These are phyloP conservation scores for Pholis gunnellus DNA, from an alignment of 2,113 vertebrate genomes.

Conservation along the genomic window DNA sequence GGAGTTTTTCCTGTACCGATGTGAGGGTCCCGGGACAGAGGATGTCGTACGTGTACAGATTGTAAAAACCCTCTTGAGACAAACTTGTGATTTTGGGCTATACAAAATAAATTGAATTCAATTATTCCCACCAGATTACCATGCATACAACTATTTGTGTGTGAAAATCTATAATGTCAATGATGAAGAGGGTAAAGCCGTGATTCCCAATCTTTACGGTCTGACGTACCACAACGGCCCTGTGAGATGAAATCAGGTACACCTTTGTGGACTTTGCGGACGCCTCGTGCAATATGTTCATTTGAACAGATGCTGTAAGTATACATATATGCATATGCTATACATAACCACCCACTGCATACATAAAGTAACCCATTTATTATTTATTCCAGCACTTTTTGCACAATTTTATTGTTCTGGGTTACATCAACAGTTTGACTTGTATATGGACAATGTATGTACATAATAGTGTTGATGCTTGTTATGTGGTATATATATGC, in stretches of 20 bases:
- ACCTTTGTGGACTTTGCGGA: no score
- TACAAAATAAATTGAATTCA: background rate
- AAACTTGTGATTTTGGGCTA: background rate
- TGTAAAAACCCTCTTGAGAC: background rate
- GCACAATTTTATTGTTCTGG: background rate
- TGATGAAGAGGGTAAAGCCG: background rate
- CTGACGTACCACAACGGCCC: background rate
- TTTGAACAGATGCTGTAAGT: background rate
- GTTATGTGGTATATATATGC: background rate
- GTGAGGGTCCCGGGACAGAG: no score
- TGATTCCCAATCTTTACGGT: background rate
- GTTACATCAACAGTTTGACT: background rate
- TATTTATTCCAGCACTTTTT: background rate
- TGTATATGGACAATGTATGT: background rate
- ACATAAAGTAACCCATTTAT: background rate
- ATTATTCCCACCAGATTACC: background rate
- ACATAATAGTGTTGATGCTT: background rate
- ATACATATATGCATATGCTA: no score
- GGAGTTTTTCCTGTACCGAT: no score
- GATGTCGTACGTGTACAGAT: background rate
- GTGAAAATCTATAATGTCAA: background rate
- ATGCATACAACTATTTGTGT: conserved; percentile 22
- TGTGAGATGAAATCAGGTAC: background rate
- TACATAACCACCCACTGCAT: background rate
- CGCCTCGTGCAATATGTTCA: background rate